Evolutionary conservation across 1,140 invertebrate genomes (phyloP), one percentile per base, ranked within the genome.

Genomic region (Drosophila paulistorum): DNA sequence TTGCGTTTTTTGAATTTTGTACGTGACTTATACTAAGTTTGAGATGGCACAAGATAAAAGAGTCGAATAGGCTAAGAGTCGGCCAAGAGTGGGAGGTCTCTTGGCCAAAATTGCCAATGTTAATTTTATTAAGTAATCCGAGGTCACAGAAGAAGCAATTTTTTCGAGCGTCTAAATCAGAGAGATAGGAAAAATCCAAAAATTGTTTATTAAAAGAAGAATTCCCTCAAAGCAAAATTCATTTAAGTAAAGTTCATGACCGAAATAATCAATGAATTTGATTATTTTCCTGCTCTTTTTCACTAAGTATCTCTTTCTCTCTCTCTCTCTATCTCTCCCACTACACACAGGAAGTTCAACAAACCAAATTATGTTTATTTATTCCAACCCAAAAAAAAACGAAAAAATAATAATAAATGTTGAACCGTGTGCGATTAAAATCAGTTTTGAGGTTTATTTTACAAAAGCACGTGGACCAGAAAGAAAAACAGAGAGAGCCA

Each of bases 261-360:
- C 64, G 41, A 64, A 75, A 59, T 67, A 71, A 58, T 72, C 60
- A 80, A 79, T 66, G 58, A 37, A n/a, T 20, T 48, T n/a, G 26
- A 57, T 30, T 63, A 35, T 14, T 51, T 51, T 17, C 20, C 45
- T 51, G 14, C 14, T 20, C 7, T 11, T 1, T 39, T 4, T 0
- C 37, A 0, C 37, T 37, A 9, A 10, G 5, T 37, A 3, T 37
- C 9, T 39, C 37, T 13, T 5, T 37, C 35, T 37, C 10, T 13
- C 35, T 37, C 10, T 13, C 17, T 17, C 11, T 39, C 11, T 39
- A 10, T 39, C 11, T 39, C 37, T 39, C 37, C 11, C 37, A 11
- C 11, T n/a, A 41, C 33, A 37, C 39, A 69, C 81, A 69, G 82
- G 71, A 85, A 85, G 81, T 81, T 77, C 74, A 81, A 81, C 65